phyloP scores from a whole-genome alignment of 2,888 invertebrate genomes.

The Boloria selene region DNA sequence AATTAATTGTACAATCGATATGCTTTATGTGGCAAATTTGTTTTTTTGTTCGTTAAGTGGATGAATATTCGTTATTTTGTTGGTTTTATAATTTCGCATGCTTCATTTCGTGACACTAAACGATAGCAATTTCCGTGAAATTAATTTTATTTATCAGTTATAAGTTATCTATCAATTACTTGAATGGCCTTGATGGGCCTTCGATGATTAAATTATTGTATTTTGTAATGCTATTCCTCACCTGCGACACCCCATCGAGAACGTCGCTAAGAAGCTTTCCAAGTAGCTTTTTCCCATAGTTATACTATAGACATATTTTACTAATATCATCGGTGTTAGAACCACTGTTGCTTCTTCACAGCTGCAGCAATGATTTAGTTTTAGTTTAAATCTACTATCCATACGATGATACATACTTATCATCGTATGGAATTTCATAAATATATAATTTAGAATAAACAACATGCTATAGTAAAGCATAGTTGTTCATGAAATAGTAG shows the following conservation, averaged over 20 bases:
- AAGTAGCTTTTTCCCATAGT: no score
- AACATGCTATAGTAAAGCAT: no score
- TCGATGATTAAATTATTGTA: not conserved
- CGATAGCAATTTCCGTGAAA: slow-evolving; percentile 14
- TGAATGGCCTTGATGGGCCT: not conserved
- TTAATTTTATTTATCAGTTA: not conserved
- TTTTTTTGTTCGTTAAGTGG: slow-evolving; percentile 25
- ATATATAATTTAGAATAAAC: no score
- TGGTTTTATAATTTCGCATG: slow-evolving; percentile 23
- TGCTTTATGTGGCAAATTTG: slow-evolving; percentile 27
- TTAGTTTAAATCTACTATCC: no score
- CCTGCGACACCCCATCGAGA: no score
- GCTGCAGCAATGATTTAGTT: no score
- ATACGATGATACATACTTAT: no score
- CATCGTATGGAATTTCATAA: no score
- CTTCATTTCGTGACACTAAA: slow-evolving; percentile 10
- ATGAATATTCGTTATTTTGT: slow-evolving; percentile 26
- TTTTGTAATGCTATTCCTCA: not conserved
- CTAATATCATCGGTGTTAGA: no score
- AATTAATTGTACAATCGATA: slow-evolving; percentile 47
- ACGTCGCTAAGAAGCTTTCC: no score
- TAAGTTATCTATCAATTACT: slow-evolving; percentile 6
- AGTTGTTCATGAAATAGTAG: not conserved
- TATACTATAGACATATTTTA: no score
- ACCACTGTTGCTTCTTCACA: no score